A percentile compares a stretch with the other conserved stretches of the same genome.
phyloP scores from a whole-genome alignment of 2,888 invertebrate genomes.

The Noctua comes region DNA sequence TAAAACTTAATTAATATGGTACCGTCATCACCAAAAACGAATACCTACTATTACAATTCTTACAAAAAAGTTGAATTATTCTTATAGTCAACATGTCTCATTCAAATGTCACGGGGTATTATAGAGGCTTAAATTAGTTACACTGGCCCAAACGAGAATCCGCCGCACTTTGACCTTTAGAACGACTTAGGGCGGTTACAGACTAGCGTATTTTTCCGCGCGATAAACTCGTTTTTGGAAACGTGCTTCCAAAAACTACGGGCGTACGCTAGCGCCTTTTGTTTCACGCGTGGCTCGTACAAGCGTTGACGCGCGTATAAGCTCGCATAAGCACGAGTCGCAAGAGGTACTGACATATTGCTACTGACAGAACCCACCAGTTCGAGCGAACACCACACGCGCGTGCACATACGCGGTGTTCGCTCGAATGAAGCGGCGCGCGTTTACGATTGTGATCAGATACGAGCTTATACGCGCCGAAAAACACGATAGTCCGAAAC shows the following conservation, averaged over 20 bases:
- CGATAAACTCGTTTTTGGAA: background rate
- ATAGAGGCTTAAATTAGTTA: conserved; percentile 15
- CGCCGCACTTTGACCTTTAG: conserved; percentile 54
- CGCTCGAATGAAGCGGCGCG: too few species aligned
- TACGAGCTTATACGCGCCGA: background rate
- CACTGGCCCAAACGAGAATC: conserved; percentile 39
- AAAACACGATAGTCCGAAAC: background rate
- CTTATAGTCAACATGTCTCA: conserved; percentile 6
- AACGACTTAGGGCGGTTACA: conserved; percentile 13
- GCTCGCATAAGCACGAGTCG: background rate
- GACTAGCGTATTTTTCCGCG: background rate
- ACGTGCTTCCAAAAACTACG: too few species aligned
- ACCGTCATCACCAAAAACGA: background rate
- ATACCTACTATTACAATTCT: background rate
- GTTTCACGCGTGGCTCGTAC: background rate
- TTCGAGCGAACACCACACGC: background rate
- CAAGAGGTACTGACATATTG: background rate
- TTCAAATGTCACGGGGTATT: conserved; percentile 36
- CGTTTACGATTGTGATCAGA: background rate
- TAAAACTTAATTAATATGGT: background rate
- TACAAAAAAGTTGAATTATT: background rate
- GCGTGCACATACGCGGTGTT: background rate
- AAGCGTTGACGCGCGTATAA: background rate
- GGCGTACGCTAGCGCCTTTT: background rate
- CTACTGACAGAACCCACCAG: background rate